These are phyloP conservation scores for Sinhomidia bicolor DNA, from an alignment of 2,888 invertebrate species.

Conservation along the genomic window DNA sequence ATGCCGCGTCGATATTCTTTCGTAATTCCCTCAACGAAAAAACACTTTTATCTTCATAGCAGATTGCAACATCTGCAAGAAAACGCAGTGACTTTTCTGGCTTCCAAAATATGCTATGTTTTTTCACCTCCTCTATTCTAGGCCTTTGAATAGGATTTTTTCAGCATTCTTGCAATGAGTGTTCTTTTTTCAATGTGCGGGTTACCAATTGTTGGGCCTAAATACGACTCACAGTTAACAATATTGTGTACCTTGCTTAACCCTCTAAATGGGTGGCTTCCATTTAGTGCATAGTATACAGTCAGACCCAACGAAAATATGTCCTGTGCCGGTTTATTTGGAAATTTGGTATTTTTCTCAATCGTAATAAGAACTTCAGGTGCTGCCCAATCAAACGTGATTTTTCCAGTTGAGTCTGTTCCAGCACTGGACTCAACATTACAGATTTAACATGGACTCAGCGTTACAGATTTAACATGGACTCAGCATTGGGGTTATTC, in stretches of 20 bases:
- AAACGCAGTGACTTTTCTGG: no score
- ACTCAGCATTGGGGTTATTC: no score
- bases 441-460: no score
- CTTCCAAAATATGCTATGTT: no score
- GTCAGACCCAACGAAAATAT: constrained; percentile 5
- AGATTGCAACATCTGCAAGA: no score
- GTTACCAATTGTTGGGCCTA: neutral
- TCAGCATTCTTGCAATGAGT: neutral
- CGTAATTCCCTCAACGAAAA: neutral
- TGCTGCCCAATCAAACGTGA: neutral
- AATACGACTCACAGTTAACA: neutral
- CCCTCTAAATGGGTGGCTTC: neutral
- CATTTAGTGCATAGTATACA: neutral
- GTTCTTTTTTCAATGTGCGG: neutral
- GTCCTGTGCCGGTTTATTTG: neutral
- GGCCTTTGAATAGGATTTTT: no score
- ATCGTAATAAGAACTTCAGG: neutral
- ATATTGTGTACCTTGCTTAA: neutral
- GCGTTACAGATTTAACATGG: no score
- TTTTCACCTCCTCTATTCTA: no score
- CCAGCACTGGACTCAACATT: neutral
- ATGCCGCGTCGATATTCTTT: neutral
- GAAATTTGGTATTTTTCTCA: neutral
- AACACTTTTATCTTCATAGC: no score
- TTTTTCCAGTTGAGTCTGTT: neutral